Conservation (phyloP, 2,797 vertebrate species). For the Bovichtus variegatus region DNA sequence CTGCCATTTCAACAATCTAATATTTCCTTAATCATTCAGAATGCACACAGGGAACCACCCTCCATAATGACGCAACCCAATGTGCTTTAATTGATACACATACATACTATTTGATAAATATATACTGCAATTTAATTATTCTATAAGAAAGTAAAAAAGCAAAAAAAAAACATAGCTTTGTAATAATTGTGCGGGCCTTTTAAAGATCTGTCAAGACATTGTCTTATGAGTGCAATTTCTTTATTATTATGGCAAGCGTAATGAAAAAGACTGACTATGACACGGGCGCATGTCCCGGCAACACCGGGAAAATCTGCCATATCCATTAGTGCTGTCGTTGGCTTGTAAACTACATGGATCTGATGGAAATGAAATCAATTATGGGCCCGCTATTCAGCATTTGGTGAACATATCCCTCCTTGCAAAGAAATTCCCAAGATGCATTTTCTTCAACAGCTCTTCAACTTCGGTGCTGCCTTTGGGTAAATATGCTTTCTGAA, state of each 20-base stretch:
- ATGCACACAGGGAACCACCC: background rate
- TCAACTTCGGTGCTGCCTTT: slow-evolving; percentile 2
- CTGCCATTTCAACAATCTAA: background rate
- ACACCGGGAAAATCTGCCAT: background rate
- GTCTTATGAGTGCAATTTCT: slow-evolving; percentile 28
- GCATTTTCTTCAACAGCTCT: slow-evolving; percentile 2
- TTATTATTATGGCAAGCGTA: background rate
- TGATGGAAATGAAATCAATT: slow-evolving; percentile 54
- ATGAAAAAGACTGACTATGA: slow-evolving; percentile 1
- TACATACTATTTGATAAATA: background rate
- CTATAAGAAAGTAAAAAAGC: background rate
- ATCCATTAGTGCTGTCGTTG: slow-evolving; percentile 29
- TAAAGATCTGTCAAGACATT: slow-evolving; percentile 9
- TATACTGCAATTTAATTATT: background rate
- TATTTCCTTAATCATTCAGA: background rate
- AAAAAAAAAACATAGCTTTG: background rate
- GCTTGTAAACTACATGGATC: slow-evolving; percentile 22
- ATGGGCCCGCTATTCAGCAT: no score
- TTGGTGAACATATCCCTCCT: no score
- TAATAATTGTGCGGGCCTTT: background rate
- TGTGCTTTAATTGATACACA: background rate
- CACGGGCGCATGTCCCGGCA: background rate
- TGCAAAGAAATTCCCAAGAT: slow-evolving; percentile 15
- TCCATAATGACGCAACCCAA: background rate
- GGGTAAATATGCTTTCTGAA: slow-evolving; percentile 5